Conservation (phyloP, 2,113 vertebrate genomes). For the Lota lota region DNA sequence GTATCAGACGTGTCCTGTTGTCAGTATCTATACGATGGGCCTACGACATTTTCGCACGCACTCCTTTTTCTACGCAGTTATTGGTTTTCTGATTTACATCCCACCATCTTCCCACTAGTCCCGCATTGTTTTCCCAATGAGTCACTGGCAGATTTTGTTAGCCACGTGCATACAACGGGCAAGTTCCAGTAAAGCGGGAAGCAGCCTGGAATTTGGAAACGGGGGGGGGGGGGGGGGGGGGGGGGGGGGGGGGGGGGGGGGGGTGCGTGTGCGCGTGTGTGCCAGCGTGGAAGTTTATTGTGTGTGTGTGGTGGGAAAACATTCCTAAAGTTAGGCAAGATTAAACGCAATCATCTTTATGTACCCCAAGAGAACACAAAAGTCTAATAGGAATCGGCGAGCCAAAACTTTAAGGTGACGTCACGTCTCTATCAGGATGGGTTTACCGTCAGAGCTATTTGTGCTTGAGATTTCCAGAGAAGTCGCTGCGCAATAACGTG, state of each 20-base stretch:
- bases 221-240: neutral
- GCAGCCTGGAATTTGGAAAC: constrained; percentile 40
- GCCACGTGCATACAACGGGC: constrained; percentile 51
- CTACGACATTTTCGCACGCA: neutral
- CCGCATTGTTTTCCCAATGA: constrained; percentile 61
- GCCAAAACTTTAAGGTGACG: constrained; percentile 35
- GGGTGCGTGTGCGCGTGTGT: too few relatives aligned
- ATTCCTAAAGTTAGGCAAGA: constrained; percentile 33
- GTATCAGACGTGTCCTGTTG: too few relatives aligned
- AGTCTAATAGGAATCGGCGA: neutral
- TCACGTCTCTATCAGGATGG: constrained; percentile 42
- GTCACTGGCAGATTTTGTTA: constrained; percentile 64
- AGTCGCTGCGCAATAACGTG: constrained; percentile 11
- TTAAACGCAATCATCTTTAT: constrained; percentile 49
- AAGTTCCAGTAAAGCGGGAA: constrained; percentile 71
- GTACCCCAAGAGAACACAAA: constrained; percentile 34
- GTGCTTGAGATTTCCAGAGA: constrained; percentile 34
- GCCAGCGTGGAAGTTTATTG: too few relatives aligned
- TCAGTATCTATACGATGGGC: neutral
- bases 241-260: neutral
- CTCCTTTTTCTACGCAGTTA: constrained; percentile 44
- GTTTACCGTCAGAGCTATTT: constrained; percentile 50
- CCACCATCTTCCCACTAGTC: constrained; percentile 45
- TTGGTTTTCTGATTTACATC: constrained; percentile 68
- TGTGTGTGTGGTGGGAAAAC: constrained; percentile 18